Base-by-base conservation (phyloP, 2,797 vertebrate genomes). In the Pantherophis alleghaniensis region DNA sequence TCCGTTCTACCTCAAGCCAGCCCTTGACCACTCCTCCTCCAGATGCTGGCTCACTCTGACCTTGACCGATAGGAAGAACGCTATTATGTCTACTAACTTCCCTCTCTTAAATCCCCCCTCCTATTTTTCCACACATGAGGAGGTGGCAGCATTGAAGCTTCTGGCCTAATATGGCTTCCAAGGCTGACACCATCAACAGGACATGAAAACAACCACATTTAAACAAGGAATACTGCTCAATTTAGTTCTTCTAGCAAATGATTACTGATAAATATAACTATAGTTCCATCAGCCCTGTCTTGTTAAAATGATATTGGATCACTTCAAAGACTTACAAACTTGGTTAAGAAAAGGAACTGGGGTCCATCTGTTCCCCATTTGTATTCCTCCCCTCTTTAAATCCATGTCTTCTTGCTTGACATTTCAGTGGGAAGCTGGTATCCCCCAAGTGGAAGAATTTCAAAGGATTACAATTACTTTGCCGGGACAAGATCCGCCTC, bases 381-480 rank as follows among this genome's bases (percentile, higher is more conserved):
- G n/a, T 22, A 42, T 69, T 2, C 11, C n/a, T 4, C 7, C 6
- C 1, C 4, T 26, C 42, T n/a, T 79, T 26, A 11, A 26, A 18
- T 66, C 83, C 57, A 28, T 53, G n/a, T 59, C 61, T 37, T 74
- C 91, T 92, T 59, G 3, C 57, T 93, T 94, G 93, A 0, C 90
- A 2, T 97, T 96, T 74, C 97, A 99, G 99, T 91, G 98, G 98
- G 93, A 99, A 99, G 95, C 98, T 99, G 88, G 99, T 99, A 12
- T 99, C 99, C 88, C 99, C 99, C 4, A 99, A 99, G 96, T 99
- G 99, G 99, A 99, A 99, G 97, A 99, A 99, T 92, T 99, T 99
- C 96, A 99, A 99, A 96, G 99, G 99, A 22, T 98, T 99, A 96
- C 98, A 98, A 91, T 95, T 99, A 96, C 98, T 99, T 90, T 99